Evolutionary conservation across 2,797 vertebrate species (phyloP), one percentile per base, ranked within the genome.

Genomic region (Oceanodroma leucorhoa): DNA sequence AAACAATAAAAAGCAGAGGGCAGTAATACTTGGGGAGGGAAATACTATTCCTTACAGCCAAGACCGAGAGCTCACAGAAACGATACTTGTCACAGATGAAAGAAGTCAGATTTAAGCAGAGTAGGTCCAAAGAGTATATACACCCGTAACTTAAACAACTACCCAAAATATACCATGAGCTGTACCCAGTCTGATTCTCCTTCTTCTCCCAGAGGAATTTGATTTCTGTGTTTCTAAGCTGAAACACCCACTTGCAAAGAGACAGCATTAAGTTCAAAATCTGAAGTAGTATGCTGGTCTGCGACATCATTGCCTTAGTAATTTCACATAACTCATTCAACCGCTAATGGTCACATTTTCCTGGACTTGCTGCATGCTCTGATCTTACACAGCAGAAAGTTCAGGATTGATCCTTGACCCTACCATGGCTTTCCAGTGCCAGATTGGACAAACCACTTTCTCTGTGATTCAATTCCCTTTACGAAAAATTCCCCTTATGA

Each of bases 31-130:
- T 36, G 36, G 36, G 10, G 6, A 9, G 11, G 11, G 51, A 87
- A 43, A 32, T 40, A 14, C 17, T 62, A 5, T 22, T 76, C 41
- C 10, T 72, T 54, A 48, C 10, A 75, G 36, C 12, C 15, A 46
- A 64, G 41, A 53, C 14, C 1, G 2, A 79, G 41, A 48, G 6
- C 11, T 86, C 30, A 26, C 0, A 0, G 22, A 34, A 73, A 45
- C 0, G 1, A 21, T 23, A 17, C 6, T 34, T 64, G 3, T 26
- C 23, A 14, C 7, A 64, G 16, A 64, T 36, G 14, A 38, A 6
- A 72, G 26, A 70, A 79, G 21, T 38, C 27, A 24, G 11, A 71
- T 26, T 23, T 64, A 75, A 90, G 26, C 8, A 41, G 3, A 30
- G 8, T 14, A 38, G 23, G 34, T 27, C 32, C 50, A 30, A 53